Base-by-base conservation (phyloP, 1,140 invertebrate species). In the Lasaia peninsularis region DNA sequence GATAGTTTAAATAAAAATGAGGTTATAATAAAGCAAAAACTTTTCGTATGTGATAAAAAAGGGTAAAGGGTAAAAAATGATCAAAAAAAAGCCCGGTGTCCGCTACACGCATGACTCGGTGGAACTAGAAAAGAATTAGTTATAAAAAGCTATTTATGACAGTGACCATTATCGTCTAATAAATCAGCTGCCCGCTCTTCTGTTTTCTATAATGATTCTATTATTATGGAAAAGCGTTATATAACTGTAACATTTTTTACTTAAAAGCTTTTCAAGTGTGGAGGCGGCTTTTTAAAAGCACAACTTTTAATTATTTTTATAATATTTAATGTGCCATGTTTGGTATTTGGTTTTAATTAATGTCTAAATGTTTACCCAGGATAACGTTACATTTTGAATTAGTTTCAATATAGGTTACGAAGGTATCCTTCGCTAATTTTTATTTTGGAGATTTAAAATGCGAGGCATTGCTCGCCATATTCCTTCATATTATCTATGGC, bases 191-290 rank as follows among this genome's bases (percentile, higher is more conserved):
- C 76, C 83, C 83, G 78, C 80, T 88, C 83, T 88, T 86, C 85
- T 88, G 85, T 86, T 88, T 88, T 88, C 83, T 75, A 86, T 86
- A 86, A 88, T 88, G 85, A 88, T 88, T 88, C 83, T 88, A 88
- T 88, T 88, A 88, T 88, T 86, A 88, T 88, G 83, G 85, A 83
- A 88, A 88, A 86, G 81, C 83, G 83, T 86, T 88, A 81, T 86
- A 76, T 88, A 88, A 86, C 85, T 88, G 85, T 84, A 85, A 80
- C 80, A 78, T 85, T 88, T 86, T 85, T 86, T 86, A 63, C 53
- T 59, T 54, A 37, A n/a, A 37, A 57, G 37, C 8, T 18, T 11
- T 52, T 24, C 1, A 44, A 50, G 32, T 68, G 69, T 77, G 76
- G 80, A 86, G 54, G 49, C 11, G 3, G 56, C 60, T 70, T 69